phyloP scores from a whole-genome alignment of 2,888 invertebrate species.

The Apamea crenata region DNA sequence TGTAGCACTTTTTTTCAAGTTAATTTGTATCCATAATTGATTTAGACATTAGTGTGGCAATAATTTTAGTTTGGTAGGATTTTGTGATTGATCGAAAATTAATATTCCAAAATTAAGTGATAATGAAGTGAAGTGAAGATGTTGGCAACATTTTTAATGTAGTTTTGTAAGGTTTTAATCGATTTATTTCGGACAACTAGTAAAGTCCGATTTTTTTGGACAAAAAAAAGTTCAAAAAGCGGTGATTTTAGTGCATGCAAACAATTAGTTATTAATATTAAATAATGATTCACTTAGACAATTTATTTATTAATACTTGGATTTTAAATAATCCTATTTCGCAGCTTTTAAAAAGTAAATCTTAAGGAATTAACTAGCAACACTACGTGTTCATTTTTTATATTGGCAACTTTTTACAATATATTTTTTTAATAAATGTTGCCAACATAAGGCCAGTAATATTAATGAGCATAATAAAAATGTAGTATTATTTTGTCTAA shows the following conservation, averaged over 20 bases:
- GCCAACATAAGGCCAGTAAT: slow-evolving; percentile 66
- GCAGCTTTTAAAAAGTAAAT: slow-evolving; percentile 31
- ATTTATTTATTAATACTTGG: slow-evolving; percentile 47
- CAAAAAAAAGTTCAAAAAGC: neutral
- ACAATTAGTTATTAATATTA: slow-evolving; percentile 6
- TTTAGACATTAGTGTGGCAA: slow-evolving; percentile 53
- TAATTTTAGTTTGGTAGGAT: slow-evolving; percentile 57
- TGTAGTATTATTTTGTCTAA: slow-evolving; percentile 61
- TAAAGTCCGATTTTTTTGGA: neutral
- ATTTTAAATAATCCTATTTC: slow-evolving; percentile 22
- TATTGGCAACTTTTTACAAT: slow-evolving; percentile 55
- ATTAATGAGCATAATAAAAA: slow-evolving; percentile 54
- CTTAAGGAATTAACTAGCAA: slow-evolving; percentile 31
- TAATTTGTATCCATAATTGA: slow-evolving; percentile 33
- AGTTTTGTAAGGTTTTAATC: slow-evolving; percentile 24
- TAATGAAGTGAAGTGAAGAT: slow-evolving; percentile 43
- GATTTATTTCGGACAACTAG: neutral
- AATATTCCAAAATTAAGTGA: slow-evolving; percentile 66
- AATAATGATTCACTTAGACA: slow-evolving; percentile 33
- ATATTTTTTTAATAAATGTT: slow-evolving; percentile 59
- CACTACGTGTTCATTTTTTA: slow-evolving; percentile 47
- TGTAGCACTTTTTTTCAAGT: slow-evolving; percentile 19
- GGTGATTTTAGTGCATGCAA: slow-evolving; percentile 15
- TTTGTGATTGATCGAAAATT: slow-evolving; percentile 60
- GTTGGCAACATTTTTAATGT: slow-evolving; percentile 65